Percentiles rank a stretch among this genome's conserved stretches.
phyloP scores from a whole-genome alignment of 1,140 invertebrate species.

The Pygmarrhopalites habei region DNA sequence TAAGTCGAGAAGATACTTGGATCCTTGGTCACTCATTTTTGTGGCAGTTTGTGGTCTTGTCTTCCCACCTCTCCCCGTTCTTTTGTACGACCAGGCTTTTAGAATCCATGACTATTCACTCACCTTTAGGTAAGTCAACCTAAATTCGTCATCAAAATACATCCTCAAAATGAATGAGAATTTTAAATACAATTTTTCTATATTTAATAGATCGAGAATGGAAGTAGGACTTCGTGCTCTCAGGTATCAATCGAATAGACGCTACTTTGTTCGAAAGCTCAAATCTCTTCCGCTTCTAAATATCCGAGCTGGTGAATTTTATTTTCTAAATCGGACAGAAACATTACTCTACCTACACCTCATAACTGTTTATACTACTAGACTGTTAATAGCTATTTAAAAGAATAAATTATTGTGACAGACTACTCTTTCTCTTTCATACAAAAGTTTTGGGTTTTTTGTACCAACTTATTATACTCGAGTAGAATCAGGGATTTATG shows the following conservation, averaged over 20 bases:
- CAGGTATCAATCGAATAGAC: not conserved
- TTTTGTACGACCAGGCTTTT: conserved; percentile 12
- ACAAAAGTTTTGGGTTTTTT: no score
- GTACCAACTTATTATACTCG: no score
- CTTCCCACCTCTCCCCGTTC: conserved; percentile 2
- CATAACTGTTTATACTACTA: conserved; percentile 1
- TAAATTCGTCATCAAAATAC: no score
- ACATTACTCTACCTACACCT: not conserved
- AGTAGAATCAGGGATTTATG: no score
- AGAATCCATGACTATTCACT: not conserved
- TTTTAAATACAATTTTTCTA: no score
- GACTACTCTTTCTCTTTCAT: no score
- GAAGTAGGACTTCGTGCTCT: not conserved
- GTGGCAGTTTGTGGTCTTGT: not conserved
- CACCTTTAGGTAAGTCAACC: no score
- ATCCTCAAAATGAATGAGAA: no score
- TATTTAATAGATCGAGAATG: not conserved
- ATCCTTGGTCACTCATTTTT: not conserved
- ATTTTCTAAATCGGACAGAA: conserved; percentile 1
- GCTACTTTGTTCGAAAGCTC: not conserved
- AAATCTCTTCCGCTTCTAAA: not conserved
- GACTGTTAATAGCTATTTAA: not conserved
- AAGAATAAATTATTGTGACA: no score
- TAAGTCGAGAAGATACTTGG: not conserved
- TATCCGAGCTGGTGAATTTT: not conserved